A percentile compares a stretch with the other conserved stretches of the same genome.
Evolutionary conservation across 2,113 vertebrate species (phyloP).

Genomic region (Pelusios castaneus): DNA sequence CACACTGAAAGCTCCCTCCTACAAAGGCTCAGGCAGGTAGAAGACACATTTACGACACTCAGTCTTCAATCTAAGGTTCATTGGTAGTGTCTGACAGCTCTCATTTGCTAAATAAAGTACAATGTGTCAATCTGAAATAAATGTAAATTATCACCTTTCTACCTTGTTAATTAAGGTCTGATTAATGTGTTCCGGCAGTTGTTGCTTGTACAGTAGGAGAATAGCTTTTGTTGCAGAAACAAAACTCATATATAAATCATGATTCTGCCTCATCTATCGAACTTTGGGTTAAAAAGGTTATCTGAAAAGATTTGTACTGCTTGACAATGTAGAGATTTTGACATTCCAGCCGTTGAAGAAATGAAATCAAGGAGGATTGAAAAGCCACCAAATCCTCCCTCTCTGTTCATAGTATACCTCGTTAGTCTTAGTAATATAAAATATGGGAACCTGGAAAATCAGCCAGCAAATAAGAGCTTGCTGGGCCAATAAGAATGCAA

Average conservation of each 20-base stretch:
- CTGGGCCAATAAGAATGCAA: not conserved
- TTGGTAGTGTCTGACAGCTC: slow-evolving; percentile 72
- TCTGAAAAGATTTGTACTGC: slow-evolving; percentile 16
- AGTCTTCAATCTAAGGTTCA: slow-evolving; percentile 59
- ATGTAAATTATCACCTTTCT: slow-evolving; percentile 81
- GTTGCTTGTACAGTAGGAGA: slow-evolving; percentile 36
- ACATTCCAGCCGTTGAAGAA: slow-evolving; percentile 15
- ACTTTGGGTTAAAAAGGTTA: slow-evolving; percentile 63
- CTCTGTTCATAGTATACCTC: not conserved
- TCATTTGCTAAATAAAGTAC: slow-evolving; percentile 77
- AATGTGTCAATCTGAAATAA: slow-evolving; percentile 78
- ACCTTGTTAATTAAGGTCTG: slow-evolving; percentile 72
- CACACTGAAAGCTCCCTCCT: slow-evolving; percentile 70
- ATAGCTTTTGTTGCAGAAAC: slow-evolving; percentile 65
- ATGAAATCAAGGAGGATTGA: not conserved
- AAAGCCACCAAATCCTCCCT: not conserved
- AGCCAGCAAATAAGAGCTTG: not conserved
- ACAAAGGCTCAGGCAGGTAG: slow-evolving; percentile 70
- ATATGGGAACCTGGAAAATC: not conserved
- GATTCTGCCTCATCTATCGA: slow-evolving; percentile 24
- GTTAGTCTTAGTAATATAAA: not conserved
- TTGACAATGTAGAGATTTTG: slow-evolving; percentile 51
- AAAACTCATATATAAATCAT: slow-evolving; percentile 52
- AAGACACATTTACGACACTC: slow-evolving; percentile 77
- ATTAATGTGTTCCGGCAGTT: slow-evolving; percentile 66